Base-by-base conservation (phyloP, 2,888 invertebrate genomes). In the Patella caerulea region DNA sequence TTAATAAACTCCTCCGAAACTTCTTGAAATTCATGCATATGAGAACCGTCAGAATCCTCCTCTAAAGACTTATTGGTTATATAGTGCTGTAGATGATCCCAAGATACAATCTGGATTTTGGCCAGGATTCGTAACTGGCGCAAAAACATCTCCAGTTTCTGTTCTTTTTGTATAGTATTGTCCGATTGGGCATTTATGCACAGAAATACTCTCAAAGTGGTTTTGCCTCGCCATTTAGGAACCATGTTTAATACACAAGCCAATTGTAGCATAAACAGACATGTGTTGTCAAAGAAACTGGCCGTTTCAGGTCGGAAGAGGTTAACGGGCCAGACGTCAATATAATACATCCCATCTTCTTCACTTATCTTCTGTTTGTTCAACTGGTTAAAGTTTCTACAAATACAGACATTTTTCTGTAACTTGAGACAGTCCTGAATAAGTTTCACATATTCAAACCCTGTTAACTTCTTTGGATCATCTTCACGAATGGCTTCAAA, bases 261-360 rank as follows among this genome's bases (percentile, higher is more conserved):
- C 83, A 99, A 92, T 75, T 99, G 99, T 91, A 99, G 95, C 94
- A 98, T 96, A 93, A 99, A 99, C 81, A 99, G 93, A 15, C 92
- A 97, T 95, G 96, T 96, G 83, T 96, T 96, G 84, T 97, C 97
- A 92, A 98, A 98, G 82, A 92, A 76, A 95, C 95, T 92, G 94
- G 96, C 88, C 93, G 95, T 91, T 94, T 94, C 79, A 93, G 94
- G 81, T 95, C 96, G 88, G 94, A 98, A 94, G 84, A 98, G 95
- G 91, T 99, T 98, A 2, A 98, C 95, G 1, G 99, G 96, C 99
- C 99, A 99, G 5, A 99, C 98, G 92, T 99, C 99, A 78, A 99
- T 97, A 92, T 95, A 97, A 5, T 95, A 94, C 75, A 93, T 92
- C 19, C 75, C 79, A n/a, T 83, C 81, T n/a, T 90, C 95, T 95